Percentiles rank a stretch among this genome's conserved stretches.
Conservation (phyloP, 2,113 vertebrate genomes). For the Apeltes quadracus region DNA sequence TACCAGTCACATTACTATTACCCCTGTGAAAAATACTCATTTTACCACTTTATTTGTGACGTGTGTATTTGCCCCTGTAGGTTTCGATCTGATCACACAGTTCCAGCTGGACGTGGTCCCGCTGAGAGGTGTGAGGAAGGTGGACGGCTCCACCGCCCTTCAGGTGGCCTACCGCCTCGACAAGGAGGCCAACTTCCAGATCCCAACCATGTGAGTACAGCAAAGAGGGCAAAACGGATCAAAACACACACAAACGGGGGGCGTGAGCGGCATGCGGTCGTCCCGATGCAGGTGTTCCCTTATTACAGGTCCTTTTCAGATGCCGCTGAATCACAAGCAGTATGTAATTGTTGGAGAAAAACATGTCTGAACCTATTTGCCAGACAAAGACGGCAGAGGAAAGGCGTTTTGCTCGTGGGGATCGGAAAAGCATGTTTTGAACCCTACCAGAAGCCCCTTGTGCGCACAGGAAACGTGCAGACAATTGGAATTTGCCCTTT, state of each 20-base stretch:
- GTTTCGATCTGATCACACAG: constrained; percentile 85
- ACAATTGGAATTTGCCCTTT: constrained; percentile 12
- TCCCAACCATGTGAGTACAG: constrained; percentile 83
- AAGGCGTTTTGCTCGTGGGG: constrained; percentile 15
- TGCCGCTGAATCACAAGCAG: constrained; percentile 55
- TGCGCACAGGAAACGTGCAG: constrained; percentile 13
- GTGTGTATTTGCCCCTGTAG: constrained; percentile 42
- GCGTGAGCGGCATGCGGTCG: constrained; percentile 9
- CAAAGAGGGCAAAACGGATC: constrained; percentile 30
- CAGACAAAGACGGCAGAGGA: constrained; percentile 15
- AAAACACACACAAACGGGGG: constrained; percentile 9
- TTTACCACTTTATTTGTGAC: background rate
- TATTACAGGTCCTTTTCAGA: constrained; percentile 78
- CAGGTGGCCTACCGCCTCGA: constrained; percentile 86
- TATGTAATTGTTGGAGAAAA: constrained; percentile 67
- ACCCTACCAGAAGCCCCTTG: background rate
- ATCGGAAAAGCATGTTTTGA: background rate
- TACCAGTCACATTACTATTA: background rate
- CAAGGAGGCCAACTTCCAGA: constrained; percentile 84
- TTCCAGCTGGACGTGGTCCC: constrained; percentile 83
- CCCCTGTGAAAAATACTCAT: too few relatives aligned
- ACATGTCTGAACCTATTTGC: constrained; percentile 70
- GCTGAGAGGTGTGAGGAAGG: constrained; percentile 82
- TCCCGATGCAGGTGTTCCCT: constrained; percentile 73
- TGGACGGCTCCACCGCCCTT: constrained; percentile 82